phyloP scores from a whole-genome alignment of 2,113 vertebrate genomes.

The Clinocottus analis region DNA sequence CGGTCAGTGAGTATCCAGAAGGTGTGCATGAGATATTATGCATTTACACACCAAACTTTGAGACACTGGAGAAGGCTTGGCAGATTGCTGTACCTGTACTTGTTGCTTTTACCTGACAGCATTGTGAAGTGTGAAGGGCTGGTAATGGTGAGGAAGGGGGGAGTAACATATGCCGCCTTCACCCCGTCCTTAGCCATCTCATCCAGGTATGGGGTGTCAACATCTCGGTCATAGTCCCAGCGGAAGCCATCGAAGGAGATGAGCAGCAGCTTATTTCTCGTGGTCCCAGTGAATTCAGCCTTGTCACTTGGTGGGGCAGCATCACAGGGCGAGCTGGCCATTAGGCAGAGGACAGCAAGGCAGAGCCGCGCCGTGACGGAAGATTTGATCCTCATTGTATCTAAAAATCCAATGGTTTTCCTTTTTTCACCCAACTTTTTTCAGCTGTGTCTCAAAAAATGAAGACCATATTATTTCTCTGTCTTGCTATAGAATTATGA shows the following conservation, averaged over 20 bases:
- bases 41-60: neutral
- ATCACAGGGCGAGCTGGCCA: neutral
- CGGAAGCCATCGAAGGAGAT: constrained; percentile 85
- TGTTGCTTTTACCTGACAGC: neutral
- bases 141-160: constrained; percentile 5
- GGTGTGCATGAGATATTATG: neutral
- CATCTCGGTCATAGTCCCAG: constrained; percentile 85
- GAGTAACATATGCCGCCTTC: constrained; percentile 72
- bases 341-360: constrained; percentile 1
- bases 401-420: neutral
- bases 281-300: neutral
- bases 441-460: too few species aligned
- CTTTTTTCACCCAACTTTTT: too few species aligned
- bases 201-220: constrained; percentile 88
- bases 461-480: neutral
- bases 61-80: neutral
- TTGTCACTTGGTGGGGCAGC: constrained; percentile 8
- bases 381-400: neutral
- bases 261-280: constrained; percentile 82
- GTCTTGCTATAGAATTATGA: neutral
- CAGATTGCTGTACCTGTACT: too few species aligned
- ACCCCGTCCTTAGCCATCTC: constrained; percentile 85
- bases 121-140: neutral
- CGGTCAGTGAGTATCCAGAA: neutral
- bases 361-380: constrained; percentile 23